Base-by-base conservation (phyloP, 2,888 invertebrate species). In the Anorthoa munda region DNA sequence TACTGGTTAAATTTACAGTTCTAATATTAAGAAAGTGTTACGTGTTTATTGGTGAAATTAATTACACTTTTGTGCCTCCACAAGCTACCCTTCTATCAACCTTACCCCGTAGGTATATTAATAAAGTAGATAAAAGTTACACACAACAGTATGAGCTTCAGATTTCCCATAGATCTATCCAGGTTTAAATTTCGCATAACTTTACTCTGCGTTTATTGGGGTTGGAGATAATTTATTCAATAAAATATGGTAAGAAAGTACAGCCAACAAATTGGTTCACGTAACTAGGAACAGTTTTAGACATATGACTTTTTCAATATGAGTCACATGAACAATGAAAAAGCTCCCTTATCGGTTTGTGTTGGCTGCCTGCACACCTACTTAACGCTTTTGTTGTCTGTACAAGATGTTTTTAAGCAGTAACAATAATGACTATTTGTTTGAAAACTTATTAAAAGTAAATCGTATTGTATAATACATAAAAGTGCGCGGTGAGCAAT, bases 401-500 rank as follows among this genome's bases (percentile, higher is more conserved):
- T 39, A 17, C 17, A 48, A 12, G 13, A 61, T n/a, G n/a, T 2
- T 61, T 31, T 21, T 12, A 23, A 71, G 5, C 23, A 48, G 23
- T 39, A 45, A 39, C 45, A 61, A 45, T 39, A 45, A 61, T 23
- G 9, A 69, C 9, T 50, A 61, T 70, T 72, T 53, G 48, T 48
- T 58, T 45, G 23, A 31, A 63, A 59, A 23, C 46, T 26, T 56
- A 70, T 76, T 63, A 67, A 77, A 72, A 77, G 56, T 66, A 59
- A 53, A 61, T 58, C 50, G 31, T 31, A 31, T 17, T 60, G 23
- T 18, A n/a, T 71, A 60, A 60, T 64, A 67, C 66, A 67, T 71
- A 66, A 82, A 65, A 77, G 53, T 66, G 65, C 18, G 50, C 48
- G 26, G 64, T 58, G 66, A 66, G 60, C 65, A 85, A 82, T 74